phyloP scores from a whole-genome alignment of 2,888 invertebrate genomes.

The Sturmia bella region DNA sequence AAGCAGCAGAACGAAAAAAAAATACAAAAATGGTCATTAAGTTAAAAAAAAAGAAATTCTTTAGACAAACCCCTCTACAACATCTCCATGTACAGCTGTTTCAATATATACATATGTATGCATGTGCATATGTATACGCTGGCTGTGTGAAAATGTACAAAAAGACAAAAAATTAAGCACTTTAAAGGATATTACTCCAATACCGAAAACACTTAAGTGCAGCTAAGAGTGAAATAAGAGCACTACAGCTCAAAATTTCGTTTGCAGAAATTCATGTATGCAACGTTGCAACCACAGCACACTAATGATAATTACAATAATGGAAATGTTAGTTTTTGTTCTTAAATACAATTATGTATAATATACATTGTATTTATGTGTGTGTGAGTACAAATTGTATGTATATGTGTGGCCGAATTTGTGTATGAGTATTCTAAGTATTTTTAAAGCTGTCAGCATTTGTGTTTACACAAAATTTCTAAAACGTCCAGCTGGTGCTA shows the following conservation, averaged over 20 bases:
- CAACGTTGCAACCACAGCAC: background rate
- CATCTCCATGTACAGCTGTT: background rate
- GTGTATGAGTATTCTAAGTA: constrained; percentile 23
- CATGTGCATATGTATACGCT: background rate
- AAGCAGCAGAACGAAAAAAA: constrained; percentile 34
- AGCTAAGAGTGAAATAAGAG: background rate
- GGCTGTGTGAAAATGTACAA: background rate
- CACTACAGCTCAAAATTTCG: background rate
- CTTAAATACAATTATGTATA: too few species aligned
- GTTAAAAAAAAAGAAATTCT: constrained; percentile 24
- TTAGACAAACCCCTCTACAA: constrained; percentile 25
- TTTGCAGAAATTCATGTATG: background rate
- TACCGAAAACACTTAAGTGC: constrained; percentile 8
- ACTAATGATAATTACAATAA: constrained; percentile 65
- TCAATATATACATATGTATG: background rate
- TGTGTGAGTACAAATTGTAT: background rate
- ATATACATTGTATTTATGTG: background rate
- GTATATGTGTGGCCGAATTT: too few species aligned
- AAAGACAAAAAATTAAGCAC: constrained; percentile 11
- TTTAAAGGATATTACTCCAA: constrained; percentile 40
- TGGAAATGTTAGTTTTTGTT: constrained; percentile 48
- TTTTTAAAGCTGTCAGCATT: constrained; percentile 61
- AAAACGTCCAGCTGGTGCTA: constrained; percentile 54
- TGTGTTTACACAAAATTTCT: constrained; percentile 53
- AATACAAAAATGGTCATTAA: constrained; percentile 65